Evolutionary conservation across 2,888 invertebrate species (phyloP).

Genomic region (Rapana venosa): DNA sequence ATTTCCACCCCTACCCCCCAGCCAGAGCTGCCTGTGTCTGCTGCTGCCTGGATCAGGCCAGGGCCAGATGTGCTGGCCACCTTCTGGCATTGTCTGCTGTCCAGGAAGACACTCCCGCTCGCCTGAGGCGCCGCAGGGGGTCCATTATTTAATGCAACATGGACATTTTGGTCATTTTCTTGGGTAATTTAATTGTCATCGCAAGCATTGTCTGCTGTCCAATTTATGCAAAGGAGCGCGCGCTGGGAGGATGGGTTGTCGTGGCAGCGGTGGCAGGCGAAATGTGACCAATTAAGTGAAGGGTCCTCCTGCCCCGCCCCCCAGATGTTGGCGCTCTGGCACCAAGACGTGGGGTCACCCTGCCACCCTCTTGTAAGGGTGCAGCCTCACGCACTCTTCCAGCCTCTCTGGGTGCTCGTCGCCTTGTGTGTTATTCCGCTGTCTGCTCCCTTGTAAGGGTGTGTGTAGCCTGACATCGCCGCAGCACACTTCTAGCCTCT

Average conservation of each 20-base stretch:
- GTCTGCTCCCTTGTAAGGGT: background rate
- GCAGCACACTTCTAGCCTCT: too few relatives aligned
- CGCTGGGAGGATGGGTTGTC: slow-evolving; percentile 37
- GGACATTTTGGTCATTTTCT: slow-evolving; percentile 48
- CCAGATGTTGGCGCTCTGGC: slow-evolving; percentile 47
- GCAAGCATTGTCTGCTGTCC: slow-evolving; percentile 47
- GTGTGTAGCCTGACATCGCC: too few relatives aligned
- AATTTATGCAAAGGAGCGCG: slow-evolving; percentile 49
- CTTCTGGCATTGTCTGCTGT: slow-evolving; percentile 32
- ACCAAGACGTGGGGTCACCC: slow-evolving; percentile 20
- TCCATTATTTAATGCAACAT: slow-evolving; percentile 45
- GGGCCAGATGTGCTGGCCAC: slow-evolving; percentile 41
- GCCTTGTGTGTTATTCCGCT: background rate
- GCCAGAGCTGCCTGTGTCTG: background rate
- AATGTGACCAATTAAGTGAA: slow-evolving; percentile 49
- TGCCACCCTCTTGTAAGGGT: background rate
- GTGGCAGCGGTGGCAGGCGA: slow-evolving; percentile 32
- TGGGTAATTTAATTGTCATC: slow-evolving; percentile 51
- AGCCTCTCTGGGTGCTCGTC: background rate
- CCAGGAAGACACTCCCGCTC: slow-evolving; percentile 26
- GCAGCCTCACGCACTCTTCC: background rate
- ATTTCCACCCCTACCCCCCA: background rate
- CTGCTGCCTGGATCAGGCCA: slow-evolving; percentile 20
- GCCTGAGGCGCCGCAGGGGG: slow-evolving; percentile 40
- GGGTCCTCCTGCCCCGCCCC: slow-evolving; percentile 44